Base-by-base conservation (phyloP, 2,797 vertebrate genomes). In the Hippopotamyrus pictus region DNA sequence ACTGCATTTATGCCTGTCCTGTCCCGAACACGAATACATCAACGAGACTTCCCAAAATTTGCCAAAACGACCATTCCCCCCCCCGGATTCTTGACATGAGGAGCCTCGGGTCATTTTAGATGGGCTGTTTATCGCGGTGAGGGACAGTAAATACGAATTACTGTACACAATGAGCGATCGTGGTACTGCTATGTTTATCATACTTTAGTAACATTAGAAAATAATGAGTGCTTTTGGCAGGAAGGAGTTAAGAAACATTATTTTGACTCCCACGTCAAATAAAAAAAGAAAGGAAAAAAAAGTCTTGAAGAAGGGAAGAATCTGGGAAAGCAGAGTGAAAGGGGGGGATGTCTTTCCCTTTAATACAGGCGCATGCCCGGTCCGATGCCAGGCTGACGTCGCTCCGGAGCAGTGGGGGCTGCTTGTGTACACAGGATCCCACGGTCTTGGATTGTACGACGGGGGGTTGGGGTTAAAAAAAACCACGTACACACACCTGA, bases 311-410 rank as follows among this genome's bases (percentile, higher is more conserved):
- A 65, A 83, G 37, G 33, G 44, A 48, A 48, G 41, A 22, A 22
- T 84, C n/a, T 11, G 44, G 41, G 46, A 29, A 22, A 48, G n/a
- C 41, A 25, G 19, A 29, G 9, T 14, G n/a, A n/a, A 22, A 84
- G 14, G 44, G 44, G 19, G 82, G 48, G 22, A 29, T 5, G 65
- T 73, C 53, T 46, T 83, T 87, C 87, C 62, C 89, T 90, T 90
- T 90, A 88, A 90, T 22, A n/a, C 17, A 19, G 37, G 89, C 89
- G 89, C 89, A 90, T 88, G 89, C 89, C 5, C 82, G 8, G 57
- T 86, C 5, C 7, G 11, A 14, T 19, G 84, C 46, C 62, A n/a
- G 59, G 37, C 59, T 89, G 89, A 89, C 89, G 89, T 89, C 83
- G 48, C 25, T 82, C 54, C 41, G 46, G 33, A 57, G 29, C 85